These are phyloP conservation scores for Mallotus villosus DNA, from an alignment of 2,797 vertebrate species.

Conservation along the genomic window DNA sequence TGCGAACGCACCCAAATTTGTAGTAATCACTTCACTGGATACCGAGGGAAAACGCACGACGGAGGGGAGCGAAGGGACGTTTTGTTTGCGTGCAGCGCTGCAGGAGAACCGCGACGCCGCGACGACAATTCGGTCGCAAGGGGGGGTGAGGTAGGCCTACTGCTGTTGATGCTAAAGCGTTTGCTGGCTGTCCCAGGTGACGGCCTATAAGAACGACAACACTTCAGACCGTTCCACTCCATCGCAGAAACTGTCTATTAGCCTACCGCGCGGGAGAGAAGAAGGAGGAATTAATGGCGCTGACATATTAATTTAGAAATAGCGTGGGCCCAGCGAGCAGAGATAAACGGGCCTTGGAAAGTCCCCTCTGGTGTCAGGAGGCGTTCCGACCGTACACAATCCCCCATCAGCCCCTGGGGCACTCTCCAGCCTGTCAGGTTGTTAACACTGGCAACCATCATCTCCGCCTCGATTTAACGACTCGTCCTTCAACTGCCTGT, in stretches of 20 bases:
- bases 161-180: slow-evolving; percentile 41
- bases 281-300: slow-evolving; percentile 20
- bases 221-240: background rate
- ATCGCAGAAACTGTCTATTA: slow-evolving; percentile 16
- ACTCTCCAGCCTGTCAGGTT: slow-evolving; percentile 54
- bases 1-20: slow-evolving; percentile 64
- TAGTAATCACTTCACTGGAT: slow-evolving; percentile 66
- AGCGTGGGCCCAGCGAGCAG: slow-evolving; percentile 41
- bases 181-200: too few species aligned
- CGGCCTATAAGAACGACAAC: background rate
- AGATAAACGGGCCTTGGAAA: slow-evolving; percentile 51
- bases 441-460: slow-evolving; percentile 56
- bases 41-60: slow-evolving; percentile 66
- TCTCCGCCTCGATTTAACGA: slow-evolving; percentile 38
- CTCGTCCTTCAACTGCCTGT: slow-evolving; percentile 45
- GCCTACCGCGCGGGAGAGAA: background rate
- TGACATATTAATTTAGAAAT: slow-evolving; percentile 45
- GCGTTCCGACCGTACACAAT: slow-evolving; percentile 46
- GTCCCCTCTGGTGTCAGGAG: slow-evolving; percentile 54
- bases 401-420: slow-evolving; percentile 48
- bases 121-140: too few species aligned
- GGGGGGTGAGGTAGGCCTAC: slow-evolving; percentile 23
- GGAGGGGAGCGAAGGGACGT: slow-evolving; percentile 43
- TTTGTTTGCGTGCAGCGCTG: slow-evolving; percentile 40
- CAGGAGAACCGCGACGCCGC: too few species aligned